Evolutionary conservation across 2,888 invertebrate genomes (phyloP).

Genomic region (Tethea ocularis): DNA sequence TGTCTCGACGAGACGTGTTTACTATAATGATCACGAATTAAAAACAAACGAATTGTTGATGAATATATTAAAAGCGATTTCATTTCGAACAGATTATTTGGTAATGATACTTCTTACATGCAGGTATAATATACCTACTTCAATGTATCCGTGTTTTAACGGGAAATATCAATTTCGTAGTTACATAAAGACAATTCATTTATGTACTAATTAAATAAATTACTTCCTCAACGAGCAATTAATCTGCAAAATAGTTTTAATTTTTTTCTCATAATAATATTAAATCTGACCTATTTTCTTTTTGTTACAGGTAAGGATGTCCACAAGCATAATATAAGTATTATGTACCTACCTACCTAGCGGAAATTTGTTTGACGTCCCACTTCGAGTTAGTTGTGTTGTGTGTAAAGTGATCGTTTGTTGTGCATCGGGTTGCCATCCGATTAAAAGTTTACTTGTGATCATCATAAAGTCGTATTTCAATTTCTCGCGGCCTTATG

Average conservation of each 20-base stretch:
- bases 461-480: conserved; percentile 73
- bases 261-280: conserved; percentile 14
- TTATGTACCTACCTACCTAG: too few species aligned
- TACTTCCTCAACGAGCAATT: not conserved
- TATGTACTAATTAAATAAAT: not conserved
- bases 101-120: not conserved
- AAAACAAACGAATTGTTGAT: not conserved
- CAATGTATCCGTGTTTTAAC: not conserved
- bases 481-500: conserved; percentile 56
- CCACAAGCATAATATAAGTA: conserved; percentile 25
- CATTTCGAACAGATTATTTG: not conserved
- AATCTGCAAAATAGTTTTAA: conserved; percentile 14
- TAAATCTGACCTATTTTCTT: conserved; percentile 35
- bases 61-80: not conserved
- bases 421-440: conserved; percentile 61
- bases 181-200: not conserved
- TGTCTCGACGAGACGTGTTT: conserved; percentile 19
- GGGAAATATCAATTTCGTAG: not conserved
- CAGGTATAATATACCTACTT: too few species aligned
- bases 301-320: conserved; percentile 77
- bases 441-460: conserved; percentile 68
- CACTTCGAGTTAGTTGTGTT: conserved; percentile 19
- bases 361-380: not conserved
- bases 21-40: conserved; percentile 8
- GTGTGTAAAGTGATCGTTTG: conserved; percentile 62